phyloP scores from a whole-genome alignment of 2,888 invertebrate species.

The Diploptera punctata region DNA sequence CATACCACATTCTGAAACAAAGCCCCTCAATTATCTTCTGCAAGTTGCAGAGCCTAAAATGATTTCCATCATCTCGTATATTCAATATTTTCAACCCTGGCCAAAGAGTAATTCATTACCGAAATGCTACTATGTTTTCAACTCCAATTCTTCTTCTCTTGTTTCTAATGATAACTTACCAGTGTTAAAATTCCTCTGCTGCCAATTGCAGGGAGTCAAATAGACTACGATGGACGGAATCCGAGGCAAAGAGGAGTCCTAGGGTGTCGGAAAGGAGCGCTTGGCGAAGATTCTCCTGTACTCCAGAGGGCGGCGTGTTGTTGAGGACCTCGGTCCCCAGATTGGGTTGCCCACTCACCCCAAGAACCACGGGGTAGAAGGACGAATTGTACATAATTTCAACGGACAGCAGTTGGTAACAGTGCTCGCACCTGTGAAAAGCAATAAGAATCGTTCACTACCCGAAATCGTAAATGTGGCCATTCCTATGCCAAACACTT shows the following conservation, averaged over 20 bases:
- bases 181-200: background rate
- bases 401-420: conserved; percentile 52
- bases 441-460: too few species aligned
- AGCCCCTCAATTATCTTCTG: too few species aligned
- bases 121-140: too few species aligned
- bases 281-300: background rate
- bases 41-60: too few species aligned
- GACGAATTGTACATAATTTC: conserved; percentile 52
- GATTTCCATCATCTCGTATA: too few species aligned
- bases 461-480: too few species aligned
- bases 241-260: background rate
- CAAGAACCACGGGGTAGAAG: conserved; percentile 50
- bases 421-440: conserved; percentile 50
- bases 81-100: too few species aligned
- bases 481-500: too few species aligned
- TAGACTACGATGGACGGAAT: conserved; percentile 22
- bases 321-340: background rate
- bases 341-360: conserved; percentile 46
- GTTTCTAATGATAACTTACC: conserved; percentile 9
- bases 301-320: background rate
- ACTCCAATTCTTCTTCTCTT: too few species aligned
- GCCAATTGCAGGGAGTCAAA: conserved; percentile 11
- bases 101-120: too few species aligned
- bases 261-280: background rate
- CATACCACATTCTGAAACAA: too few species aligned